These are phyloP conservation scores for Rhaphigaster nebulosa DNA, from an alignment of 2,888 invertebrate genomes.

Conservation along the genomic window DNA sequence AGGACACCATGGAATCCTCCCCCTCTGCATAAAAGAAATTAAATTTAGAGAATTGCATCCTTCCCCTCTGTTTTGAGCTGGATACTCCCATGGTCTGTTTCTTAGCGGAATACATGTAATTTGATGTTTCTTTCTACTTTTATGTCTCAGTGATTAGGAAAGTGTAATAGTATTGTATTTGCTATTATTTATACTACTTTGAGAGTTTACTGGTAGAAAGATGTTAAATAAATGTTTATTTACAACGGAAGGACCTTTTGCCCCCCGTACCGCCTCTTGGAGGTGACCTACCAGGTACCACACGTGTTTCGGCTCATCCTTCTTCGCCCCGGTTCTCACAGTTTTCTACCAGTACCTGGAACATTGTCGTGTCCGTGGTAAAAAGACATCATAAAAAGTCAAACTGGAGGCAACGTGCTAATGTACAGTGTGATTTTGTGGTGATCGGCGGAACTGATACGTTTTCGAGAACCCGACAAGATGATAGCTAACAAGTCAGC, in stretches of 20 bases:
- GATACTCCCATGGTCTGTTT: too few species aligned
- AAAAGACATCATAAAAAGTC: conserved; percentile 39
- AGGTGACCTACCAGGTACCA: neutral
- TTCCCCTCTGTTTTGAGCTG: too few species aligned
- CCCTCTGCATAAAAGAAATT: too few species aligned
- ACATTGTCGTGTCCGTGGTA: neutral
- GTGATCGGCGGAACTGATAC: neutral
- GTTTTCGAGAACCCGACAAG: neutral
- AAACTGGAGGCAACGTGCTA: conserved; percentile 26
- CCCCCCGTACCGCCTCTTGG: neutral
- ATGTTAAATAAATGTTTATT: conserved; percentile 3
- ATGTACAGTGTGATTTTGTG: neutral
- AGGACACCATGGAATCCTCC: too few species aligned
- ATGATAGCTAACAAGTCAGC: too few species aligned
- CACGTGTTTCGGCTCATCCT: conserved; percentile 12
- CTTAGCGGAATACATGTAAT: too few species aligned
- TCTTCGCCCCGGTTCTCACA: conserved; percentile 1
- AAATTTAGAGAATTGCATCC: too few species aligned
- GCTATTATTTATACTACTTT: neutral
- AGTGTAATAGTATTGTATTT: too few species aligned
- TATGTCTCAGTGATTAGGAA: too few species aligned
- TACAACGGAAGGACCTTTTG: neutral
- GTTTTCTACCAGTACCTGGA: conserved; percentile 5
- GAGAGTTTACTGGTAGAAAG: neutral
- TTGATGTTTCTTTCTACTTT: too few species aligned